Evolutionary conservation across 2,888 invertebrate species (phyloP).

Genomic region (Eilema caniola): DNA sequence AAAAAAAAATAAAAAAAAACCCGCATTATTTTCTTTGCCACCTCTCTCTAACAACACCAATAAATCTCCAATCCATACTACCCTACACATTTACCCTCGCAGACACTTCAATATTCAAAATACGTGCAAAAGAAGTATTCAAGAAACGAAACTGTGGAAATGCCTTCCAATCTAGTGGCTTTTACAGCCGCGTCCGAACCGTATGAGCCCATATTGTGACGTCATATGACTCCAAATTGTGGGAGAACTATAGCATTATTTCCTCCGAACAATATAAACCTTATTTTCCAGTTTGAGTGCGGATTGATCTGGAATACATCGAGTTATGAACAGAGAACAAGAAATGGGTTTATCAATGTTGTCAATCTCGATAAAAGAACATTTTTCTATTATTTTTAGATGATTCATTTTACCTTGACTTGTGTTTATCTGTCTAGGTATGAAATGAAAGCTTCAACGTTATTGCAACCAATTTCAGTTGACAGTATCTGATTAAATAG

Average conservation of each 20-base stretch:
- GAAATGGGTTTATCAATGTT: not conserved
- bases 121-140: slow-evolving; percentile 14
- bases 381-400: not conserved
- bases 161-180: slow-evolving; percentile 42
- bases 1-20: no score
- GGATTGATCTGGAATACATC: slow-evolving; percentile 16
- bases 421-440: not conserved
- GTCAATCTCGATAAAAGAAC: not conserved
- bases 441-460: no score
- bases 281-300: slow-evolving; percentile 22
- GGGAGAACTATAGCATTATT: slow-evolving; percentile 25
- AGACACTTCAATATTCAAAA: slow-evolving; percentile 25
- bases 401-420: not conserved
- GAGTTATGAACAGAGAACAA: not conserved
- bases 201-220: slow-evolving; percentile 30
- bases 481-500: no score
- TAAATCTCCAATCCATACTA: not conserved
- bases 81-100: not conserved
- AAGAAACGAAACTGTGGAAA: slow-evolving; percentile 21
- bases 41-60: not conserved
- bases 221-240: slow-evolving; percentile 36
- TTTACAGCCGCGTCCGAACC: slow-evolving; percentile 40
- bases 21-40: not conserved
- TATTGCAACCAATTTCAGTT: no score
- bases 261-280: slow-evolving; percentile 27